These are phyloP conservation scores for Sclerodermus sp. DNA, from an alignment of 2,888 invertebrate genomes.

Conservation along the genomic window DNA sequence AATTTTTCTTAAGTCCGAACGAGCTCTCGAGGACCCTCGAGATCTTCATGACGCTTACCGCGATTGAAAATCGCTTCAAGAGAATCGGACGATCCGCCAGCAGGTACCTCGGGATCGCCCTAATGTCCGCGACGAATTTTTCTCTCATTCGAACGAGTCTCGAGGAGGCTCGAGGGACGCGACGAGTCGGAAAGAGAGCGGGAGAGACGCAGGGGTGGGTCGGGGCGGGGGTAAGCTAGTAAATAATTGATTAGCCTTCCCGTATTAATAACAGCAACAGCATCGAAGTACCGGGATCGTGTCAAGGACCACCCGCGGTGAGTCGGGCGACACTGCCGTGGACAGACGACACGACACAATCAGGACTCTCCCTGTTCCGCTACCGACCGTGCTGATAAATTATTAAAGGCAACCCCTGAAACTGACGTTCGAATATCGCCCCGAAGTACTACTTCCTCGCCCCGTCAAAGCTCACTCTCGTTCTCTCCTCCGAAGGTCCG, in stretches of 20 bases:
- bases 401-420: slow-evolving; percentile 55
- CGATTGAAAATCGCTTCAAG: too few relatives aligned
- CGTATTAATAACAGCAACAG: slow-evolving; percentile 47
- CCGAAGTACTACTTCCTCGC: slow-evolving; percentile 8
- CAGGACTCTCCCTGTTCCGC: slow-evolving; percentile 38
- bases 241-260: slow-evolving; percentile 49
- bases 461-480: not conserved
- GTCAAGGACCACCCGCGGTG: slow-evolving; percentile 56
- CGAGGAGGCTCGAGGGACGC: too few relatives aligned
- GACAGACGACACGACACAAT: slow-evolving; percentile 56
- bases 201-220: too few relatives aligned
- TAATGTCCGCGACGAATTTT: too few relatives aligned
- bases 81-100: too few relatives aligned
- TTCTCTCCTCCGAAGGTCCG: not conserved
- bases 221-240: slow-evolving; percentile 22
- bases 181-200: too few relatives aligned
- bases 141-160: too few relatives aligned
- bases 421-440: slow-evolving; percentile 45
- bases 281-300: slow-evolving; percentile 44
- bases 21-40: too few relatives aligned
- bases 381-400: slow-evolving; percentile 53
- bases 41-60: too few relatives aligned
- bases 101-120: too few relatives aligned
- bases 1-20: too few relatives aligned
- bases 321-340: slow-evolving; percentile 46